Conservation (phyloP, 2,113 vertebrate genomes). For the Siniperca knerii region DNA sequence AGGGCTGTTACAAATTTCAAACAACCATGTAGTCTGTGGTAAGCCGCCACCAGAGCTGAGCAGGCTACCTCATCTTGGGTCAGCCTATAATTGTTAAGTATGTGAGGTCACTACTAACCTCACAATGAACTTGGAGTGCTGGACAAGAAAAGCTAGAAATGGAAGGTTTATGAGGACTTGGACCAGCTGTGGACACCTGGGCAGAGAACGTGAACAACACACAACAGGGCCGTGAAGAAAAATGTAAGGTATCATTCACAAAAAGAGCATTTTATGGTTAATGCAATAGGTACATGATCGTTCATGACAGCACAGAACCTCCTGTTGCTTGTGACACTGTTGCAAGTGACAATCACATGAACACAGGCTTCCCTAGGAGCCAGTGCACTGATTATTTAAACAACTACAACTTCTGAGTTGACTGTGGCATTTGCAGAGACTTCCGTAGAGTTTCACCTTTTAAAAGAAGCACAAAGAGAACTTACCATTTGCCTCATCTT, state of each 20-base stretch:
- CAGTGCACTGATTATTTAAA: neutral
- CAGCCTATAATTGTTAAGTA: no score
- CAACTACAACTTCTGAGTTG: neutral
- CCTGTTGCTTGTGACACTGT: neutral
- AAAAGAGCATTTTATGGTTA: neutral
- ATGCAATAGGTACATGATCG: neutral
- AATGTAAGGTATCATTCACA: neutral
- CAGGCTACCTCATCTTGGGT: neutral
- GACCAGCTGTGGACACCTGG: neutral
- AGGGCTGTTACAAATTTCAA: neutral
- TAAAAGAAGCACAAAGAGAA: neutral
- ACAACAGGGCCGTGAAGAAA: neutral
- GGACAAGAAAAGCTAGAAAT: neutral
- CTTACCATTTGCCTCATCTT: constrained; percentile 8
- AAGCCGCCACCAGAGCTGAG: neutral
- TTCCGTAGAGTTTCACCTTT: neutral
- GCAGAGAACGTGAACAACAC: neutral
- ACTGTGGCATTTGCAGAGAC: neutral
- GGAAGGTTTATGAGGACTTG: neutral
- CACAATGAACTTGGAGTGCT: neutral
- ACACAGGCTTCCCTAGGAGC: neutral
- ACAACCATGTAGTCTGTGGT: neutral
- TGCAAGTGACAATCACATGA: neutral
- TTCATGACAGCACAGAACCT: neutral
- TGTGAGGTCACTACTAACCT: no score